These are phyloP conservation scores for Enteromius radiatus DNA, from an alignment of 2,797 vertebrate species.

Conservation along the genomic window DNA sequence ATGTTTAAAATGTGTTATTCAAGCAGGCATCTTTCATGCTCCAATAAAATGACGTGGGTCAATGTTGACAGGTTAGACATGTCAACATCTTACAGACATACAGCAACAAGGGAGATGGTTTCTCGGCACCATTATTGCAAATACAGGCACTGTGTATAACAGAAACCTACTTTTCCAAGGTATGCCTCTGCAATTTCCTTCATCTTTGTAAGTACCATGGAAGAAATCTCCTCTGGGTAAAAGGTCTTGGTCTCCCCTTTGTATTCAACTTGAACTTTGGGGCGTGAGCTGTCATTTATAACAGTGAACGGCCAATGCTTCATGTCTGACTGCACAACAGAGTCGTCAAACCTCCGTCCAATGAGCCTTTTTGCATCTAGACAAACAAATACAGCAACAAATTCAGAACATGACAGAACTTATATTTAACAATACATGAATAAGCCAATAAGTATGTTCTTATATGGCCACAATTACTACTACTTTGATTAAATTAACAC, in stretches of 20 bases:
- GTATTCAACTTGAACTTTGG: constrained; percentile 81
- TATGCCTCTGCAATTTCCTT: constrained; percentile 82
- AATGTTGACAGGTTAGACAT: constrained; percentile 16
- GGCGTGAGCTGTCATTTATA: constrained; percentile 70
- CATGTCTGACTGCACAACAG: constrained; percentile 82
- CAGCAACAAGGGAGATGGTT: neutral
- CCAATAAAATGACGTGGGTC: neutral
- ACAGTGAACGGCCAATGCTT: constrained; percentile 82
- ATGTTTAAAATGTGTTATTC: neutral
- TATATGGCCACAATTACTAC: too few species aligned
- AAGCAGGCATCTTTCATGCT: constrained; percentile 3
- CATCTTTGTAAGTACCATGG: constrained; percentile 81
- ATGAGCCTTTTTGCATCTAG: constrained; percentile 94
- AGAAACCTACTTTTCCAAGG: constrained; percentile 75
- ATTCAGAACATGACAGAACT: neutral
- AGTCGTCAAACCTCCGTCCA: constrained; percentile 90
- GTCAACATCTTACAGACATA: neutral
- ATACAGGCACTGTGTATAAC: neutral
- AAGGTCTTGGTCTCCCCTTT: constrained; percentile 79
- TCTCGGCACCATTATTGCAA: neutral
- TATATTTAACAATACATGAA: neutral
- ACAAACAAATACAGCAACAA: constrained; percentile 12
- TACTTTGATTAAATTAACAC: neutral
- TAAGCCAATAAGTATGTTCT: neutral
- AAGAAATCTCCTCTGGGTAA: constrained; percentile 81